Evolutionary conservation across 2,888 invertebrate species (phyloP).

Genomic region (Coelogynopora nodosa): DNA sequence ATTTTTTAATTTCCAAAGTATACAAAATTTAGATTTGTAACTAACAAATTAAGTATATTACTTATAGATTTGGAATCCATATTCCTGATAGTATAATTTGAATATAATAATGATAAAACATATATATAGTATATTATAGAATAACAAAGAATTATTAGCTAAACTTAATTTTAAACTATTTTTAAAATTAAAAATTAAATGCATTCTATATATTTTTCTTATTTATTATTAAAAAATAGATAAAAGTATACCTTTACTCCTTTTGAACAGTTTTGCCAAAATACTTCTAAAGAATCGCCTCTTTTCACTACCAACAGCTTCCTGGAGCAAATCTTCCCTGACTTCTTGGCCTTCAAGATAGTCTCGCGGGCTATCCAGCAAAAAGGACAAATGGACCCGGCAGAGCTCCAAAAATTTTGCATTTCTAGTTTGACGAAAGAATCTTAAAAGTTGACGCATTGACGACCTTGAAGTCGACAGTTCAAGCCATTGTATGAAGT

Average conservation of each 20-base stretch:
- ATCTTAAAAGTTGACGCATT: neutral
- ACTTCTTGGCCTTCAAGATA: neutral
- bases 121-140: too few relatives aligned
- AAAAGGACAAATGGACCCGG: neutral
- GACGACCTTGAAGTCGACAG: neutral
- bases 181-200: too few relatives aligned
- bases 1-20: too few relatives aligned
- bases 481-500: conserved; percentile 1
- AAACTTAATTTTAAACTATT: too few relatives aligned
- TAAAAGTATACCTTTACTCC: neutral
- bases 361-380: neutral
- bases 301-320: neutral
- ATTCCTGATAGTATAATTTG: too few relatives aligned
- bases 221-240: too few relatives aligned
- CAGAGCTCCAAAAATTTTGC: conserved; percentile 2
- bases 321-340: neutral
- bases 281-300: neutral
- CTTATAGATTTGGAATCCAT: too few relatives aligned
- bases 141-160: too few relatives aligned
- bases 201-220: too few relatives aligned
- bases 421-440: neutral
- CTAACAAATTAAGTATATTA: too few relatives aligned
- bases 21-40: too few relatives aligned
- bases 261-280: neutral
- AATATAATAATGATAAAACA: too few relatives aligned